Conservation (phyloP, 1,140 invertebrate species). For the Notospermus geniculatus region DNA sequence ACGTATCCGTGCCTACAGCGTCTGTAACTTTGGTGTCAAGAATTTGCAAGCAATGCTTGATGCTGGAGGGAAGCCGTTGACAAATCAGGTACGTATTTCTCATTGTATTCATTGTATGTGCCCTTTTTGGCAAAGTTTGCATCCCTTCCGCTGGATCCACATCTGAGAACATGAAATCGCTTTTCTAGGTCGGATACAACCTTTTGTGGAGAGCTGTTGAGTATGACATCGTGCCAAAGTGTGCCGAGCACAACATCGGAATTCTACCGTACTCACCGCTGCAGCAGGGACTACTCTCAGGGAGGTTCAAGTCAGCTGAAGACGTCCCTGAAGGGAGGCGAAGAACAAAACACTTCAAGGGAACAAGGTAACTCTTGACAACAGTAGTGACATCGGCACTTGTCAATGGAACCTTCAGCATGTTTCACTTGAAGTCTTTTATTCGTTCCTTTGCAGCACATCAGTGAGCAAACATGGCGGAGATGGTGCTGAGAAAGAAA, state of each 20-base stretch:
- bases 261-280: constrained; percentile 49
- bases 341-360: constrained; percentile 39
- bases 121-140: too few species aligned
- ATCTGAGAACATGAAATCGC: neutral
- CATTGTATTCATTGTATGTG: neutral
- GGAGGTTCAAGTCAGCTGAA: constrained; percentile 33
- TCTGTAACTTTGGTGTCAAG: constrained; percentile 50
- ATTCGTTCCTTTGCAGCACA: constrained; percentile 28
- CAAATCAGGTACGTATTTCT: constrained; percentile 38
- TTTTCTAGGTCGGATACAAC: constrained; percentile 48
- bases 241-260: constrained; percentile 35
- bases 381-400: too few species aligned
- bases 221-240: constrained; percentile 37
- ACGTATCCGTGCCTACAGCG: constrained; percentile 43
- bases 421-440: neutral
- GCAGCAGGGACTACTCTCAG: constrained; percentile 49
- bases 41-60: constrained; percentile 40
- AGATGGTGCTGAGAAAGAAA: constrained; percentile 46
- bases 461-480: constrained; percentile 41
- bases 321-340: constrained; percentile 44
- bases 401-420: too few species aligned
- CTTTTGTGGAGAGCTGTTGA: constrained; percentile 48
- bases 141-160: too few species aligned
- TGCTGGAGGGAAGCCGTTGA: constrained; percentile 39
- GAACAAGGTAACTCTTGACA: constrained; percentile 32